Evolutionary conservation across 2,797 vertebrate genomes (phyloP).

Genomic region (Rhynchotus rufescens): DNA sequence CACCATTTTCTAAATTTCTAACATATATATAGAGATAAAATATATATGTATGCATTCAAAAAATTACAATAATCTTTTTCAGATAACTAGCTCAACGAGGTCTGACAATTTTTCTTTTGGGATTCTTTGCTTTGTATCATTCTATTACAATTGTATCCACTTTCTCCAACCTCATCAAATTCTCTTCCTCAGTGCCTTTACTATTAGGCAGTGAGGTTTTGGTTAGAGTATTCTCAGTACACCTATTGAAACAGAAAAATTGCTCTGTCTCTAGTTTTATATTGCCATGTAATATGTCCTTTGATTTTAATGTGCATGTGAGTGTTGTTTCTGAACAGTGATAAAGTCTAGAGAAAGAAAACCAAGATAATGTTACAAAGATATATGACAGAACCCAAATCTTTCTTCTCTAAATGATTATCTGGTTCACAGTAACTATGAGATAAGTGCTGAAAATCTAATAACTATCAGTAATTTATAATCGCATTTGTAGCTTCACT

Average conservation of each 20-base stretch:
- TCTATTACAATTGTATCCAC: neutral
- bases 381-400: constrained; percentile 53
- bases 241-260: neutral
- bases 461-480: constrained; percentile 58
- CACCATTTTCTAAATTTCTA: neutral
- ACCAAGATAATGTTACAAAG: constrained; percentile 41
- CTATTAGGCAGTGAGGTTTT: neutral
- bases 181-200: neutral
- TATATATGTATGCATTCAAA: neutral
- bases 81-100: neutral
- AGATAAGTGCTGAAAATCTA: constrained; percentile 60
- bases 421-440: constrained; percentile 50
- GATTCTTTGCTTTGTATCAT: neutral
- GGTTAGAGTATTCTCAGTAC: neutral
- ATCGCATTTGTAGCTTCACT: constrained; percentile 29
- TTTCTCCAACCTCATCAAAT: neutral
- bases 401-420: constrained; percentile 52
- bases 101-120: neutral
- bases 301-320: neutral
- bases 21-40: neutral
- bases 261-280: neutral
- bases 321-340: constrained; percentile 17
- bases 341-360: constrained; percentile 44
- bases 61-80: neutral
- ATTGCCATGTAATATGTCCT: neutral